Percentiles rank a stretch among this genome's conserved stretches.
Evolutionary conservation across 1,140 invertebrate species (phyloP).

Genomic region (Brachionus paranguensis): DNA sequence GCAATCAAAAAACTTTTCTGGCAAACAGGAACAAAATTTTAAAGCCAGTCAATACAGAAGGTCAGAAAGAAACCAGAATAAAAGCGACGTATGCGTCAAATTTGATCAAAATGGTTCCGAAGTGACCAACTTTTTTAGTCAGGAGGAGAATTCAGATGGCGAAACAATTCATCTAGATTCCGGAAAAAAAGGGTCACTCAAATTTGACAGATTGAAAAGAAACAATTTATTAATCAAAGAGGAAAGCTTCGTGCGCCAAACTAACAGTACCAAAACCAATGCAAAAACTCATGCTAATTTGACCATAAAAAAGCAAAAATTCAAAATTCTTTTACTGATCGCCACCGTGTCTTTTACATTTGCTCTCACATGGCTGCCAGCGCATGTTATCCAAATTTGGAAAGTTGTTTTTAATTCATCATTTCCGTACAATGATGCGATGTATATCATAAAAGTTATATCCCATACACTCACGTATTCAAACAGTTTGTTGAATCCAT

Average conservation of each 20-base stretch:
- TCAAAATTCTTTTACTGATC: conserved; percentile 27
- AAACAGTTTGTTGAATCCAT: conserved; percentile 37
- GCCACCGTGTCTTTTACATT: conserved; percentile 32
- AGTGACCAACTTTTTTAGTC: neutral
- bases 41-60: neutral
- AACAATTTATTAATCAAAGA: neutral
- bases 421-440: conserved; percentile 41
- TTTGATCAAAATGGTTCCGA: neutral
- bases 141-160: neutral
- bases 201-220: neutral
- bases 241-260: neutral
- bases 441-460: conserved; percentile 38
- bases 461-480: conserved; percentile 40
- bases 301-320: conserved; percentile 20
- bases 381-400: conserved; percentile 41
- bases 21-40: neutral
- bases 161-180: neutral
- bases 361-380: conserved; percentile 40
- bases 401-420: conserved; percentile 32
- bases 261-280: neutral
- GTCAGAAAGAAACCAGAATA: neutral
- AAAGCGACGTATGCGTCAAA: neutral
- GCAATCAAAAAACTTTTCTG: neutral
- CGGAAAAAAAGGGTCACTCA: neutral
- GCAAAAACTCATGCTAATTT: neutral